A percentile compares a stretch with the other conserved stretches of the same genome.
Evolutionary conservation across 2,888 invertebrate species (phyloP).

Genomic region (Danaus chrysippus): DNA sequence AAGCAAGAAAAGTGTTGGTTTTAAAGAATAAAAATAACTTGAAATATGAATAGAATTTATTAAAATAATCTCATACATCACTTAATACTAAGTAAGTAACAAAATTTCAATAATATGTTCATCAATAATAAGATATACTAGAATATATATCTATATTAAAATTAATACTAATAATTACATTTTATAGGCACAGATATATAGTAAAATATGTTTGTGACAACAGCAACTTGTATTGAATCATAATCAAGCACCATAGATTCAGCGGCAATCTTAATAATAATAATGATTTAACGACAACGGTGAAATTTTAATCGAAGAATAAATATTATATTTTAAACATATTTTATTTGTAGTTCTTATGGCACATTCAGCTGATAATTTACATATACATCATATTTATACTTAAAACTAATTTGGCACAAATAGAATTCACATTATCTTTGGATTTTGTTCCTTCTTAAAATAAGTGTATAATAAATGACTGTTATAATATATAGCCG

Average conservation of each 20-base stretch:
- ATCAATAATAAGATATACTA: slow-evolving; percentile 46
- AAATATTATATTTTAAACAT: neutral
- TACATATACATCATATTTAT: slow-evolving; percentile 23
- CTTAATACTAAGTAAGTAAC: slow-evolving; percentile 55
- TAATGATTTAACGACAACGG: neutral
- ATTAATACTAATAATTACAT: neutral
- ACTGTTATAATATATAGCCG: no score
- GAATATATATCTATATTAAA: slow-evolving; percentile 5
- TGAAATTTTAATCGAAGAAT: neutral
- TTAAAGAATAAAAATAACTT: slow-evolving; percentile 12
- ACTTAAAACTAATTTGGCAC: slow-evolving; percentile 55
- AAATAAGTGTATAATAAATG: slow-evolving; percentile 4
- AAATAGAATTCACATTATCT: slow-evolving; percentile 67
- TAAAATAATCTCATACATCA: slow-evolving; percentile 47
- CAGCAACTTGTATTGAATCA: neutral
- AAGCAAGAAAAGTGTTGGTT: neutral
- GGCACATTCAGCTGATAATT: neutral
- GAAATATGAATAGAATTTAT: slow-evolving; percentile 37
- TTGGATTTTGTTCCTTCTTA: slow-evolving; percentile 38
- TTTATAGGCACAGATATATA: no score
- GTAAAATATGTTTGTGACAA: no score
- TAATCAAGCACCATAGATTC: slow-evolving; percentile 11
- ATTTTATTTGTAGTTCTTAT: neutral
- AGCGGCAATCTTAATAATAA: slow-evolving; percentile 4
- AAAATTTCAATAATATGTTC: slow-evolving; percentile 61